Evolutionary conservation across 2,113 vertebrate genomes (phyloP), one percentile per base, ranked within the genome.

Genomic region (Tragulus kanchil): DNA sequence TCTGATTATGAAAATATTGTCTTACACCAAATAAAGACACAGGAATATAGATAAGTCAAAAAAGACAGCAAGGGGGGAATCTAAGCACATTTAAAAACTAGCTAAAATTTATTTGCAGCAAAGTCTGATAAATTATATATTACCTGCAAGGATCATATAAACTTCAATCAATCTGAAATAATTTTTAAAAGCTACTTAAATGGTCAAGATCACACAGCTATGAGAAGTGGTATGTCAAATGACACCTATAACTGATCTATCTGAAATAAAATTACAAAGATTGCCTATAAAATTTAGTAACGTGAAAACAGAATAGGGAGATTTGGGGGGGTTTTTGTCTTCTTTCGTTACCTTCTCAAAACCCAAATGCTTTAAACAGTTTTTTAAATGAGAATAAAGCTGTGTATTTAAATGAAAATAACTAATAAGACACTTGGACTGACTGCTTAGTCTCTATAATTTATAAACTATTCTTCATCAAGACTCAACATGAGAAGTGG

Each of bases 81-180:
- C 36, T 89, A 85, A 94, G 59, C 25, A 62, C 54, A 82, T 82
- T 82, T 45, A 31, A 89, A 94, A 97, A 92, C 59, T 79, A 89
- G 62, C 56, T 90, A 78, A n/a, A 69, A 69, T 50, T 86, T 73
- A 93, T 50, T 88, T 90, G 45, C 16, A 96, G 71, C n/a, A 54
- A 50, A 93, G 48, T 31, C 48, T 78, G 83, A 84, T 84, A 89
- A 92, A 54, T 52, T 59, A 52, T 8, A 48, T 56, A 50, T 85
- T 64, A 89, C 58, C 83, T 88, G 62, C 17, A 94, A 89, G 69
- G 9, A 45, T 59, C 16, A 10, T 45, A 15, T 85, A 62, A 85
- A 73, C 58, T 85, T 90, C 77, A 94, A 77, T 78, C 28, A 75
- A 26, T 85, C 1, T 85, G 79, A 79, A 93, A 69, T 69, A 90